A percentile compares a stretch with the other conserved stretches of the same genome.
phyloP scores from a whole-genome alignment of 2,888 invertebrate genomes.

The Heteromyza rotundicornis region DNA sequence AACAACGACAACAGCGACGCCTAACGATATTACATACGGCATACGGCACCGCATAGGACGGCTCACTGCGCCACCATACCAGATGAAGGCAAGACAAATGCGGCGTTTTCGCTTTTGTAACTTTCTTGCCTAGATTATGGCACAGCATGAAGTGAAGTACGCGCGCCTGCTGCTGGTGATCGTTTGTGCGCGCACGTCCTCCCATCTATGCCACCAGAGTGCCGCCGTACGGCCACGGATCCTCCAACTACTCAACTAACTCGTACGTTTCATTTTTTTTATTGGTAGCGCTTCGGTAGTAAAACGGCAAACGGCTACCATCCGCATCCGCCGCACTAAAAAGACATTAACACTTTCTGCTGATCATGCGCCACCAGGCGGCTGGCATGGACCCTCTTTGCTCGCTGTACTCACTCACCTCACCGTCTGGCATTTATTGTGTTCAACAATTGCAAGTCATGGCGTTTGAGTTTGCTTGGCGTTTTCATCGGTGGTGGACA shows the following conservation, averaged over 20 bases:
- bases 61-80: too few species aligned
- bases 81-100: too few species aligned
- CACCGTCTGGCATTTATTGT: background rate
- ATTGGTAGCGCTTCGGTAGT: too few species aligned
- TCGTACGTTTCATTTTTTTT: too few species aligned
- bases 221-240: too few species aligned
- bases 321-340: background rate
- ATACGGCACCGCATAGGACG: background rate
- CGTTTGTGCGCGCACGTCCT: background rate
- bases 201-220: background rate
- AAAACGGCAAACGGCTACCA: too few species aligned
- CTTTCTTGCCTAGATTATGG: too few species aligned
- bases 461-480: conserved; percentile 5
- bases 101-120: too few species aligned
- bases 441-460: conserved; percentile 20
- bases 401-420: too few species aligned
- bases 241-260: too few species aligned
- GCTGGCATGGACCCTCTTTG: background rate
- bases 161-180: too few species aligned
- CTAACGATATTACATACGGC: background rate
- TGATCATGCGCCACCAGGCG: conserved; percentile 14
- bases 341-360: conserved; percentile 26
- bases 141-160: too few species aligned
- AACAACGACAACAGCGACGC: conserved; percentile 20
- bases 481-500: background rate